Evolutionary conservation across 1,140 invertebrate genomes (phyloP).

Genomic region (Grapholita molesta): DNA sequence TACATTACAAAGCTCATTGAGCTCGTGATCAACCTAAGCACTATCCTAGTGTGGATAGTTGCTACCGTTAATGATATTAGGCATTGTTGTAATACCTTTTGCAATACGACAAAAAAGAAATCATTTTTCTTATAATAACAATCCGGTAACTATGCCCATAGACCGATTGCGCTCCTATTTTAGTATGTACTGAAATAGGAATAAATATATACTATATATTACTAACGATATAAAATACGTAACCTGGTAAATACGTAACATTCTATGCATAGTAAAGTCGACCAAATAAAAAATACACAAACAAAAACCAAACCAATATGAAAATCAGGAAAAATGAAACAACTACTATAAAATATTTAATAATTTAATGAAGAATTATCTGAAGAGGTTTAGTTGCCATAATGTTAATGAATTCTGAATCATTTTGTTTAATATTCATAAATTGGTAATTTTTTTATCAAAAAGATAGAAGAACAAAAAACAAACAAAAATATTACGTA

Average conservation of each 20-base stretch:
- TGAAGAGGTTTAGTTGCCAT: constrained; percentile 5
- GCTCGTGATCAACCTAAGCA: neutral
- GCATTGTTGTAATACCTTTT: neutral
- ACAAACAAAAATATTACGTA: too few species aligned
- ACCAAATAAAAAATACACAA: neutral
- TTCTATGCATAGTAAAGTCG: neutral
- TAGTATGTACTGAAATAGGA: neutral
- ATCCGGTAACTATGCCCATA: neutral
- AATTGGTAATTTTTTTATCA: too few species aligned
- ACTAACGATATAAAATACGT: too few species aligned
- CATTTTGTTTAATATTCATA: too few species aligned
- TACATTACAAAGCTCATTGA: neutral
- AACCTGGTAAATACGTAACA: neutral
- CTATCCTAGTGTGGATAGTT: neutral
- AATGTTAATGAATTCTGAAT: neutral
- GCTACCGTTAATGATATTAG: neutral
- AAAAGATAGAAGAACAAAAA: too few species aligned
- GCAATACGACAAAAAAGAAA: neutral
- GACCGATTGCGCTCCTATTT: neutral
- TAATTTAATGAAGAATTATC: neutral
- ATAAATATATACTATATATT: too few species aligned
- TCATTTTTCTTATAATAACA: neutral
- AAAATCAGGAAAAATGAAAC: neutral
- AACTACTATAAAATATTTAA: neutral
- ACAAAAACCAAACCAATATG: neutral